A percentile compares a stretch with the other conserved stretches of the same genome.
phyloP scores from a whole-genome alignment of 2,797 vertebrate genomes.

The Melanotaenia trifasciata region DNA sequence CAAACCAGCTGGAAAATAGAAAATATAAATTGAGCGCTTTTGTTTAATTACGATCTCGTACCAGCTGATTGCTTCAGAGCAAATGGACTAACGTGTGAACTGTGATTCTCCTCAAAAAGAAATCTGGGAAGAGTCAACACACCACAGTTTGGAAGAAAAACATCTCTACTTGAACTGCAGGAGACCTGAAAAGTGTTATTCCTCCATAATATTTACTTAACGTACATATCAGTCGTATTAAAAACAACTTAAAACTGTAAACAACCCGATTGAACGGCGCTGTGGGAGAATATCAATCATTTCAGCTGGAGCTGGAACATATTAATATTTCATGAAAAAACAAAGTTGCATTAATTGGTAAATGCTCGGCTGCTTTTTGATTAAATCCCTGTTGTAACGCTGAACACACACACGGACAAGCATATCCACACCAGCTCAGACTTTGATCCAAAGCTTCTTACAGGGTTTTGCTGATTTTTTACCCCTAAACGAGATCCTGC shows the following conservation, averaged over 20 bases:
- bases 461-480: conserved; percentile 63
- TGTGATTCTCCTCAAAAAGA: too few relatives aligned
- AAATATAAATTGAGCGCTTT: too few relatives aligned
- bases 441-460: conserved; percentile 79
- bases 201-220: conserved; percentile 44
- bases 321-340: conserved; percentile 65
- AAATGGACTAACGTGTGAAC: too few relatives aligned
- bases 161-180: conserved; percentile 17
- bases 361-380: conserved; percentile 54
- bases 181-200: conserved; percentile 13
- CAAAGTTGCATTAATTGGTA: conserved; percentile 60
- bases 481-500: conserved; percentile 51
- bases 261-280: conserved; percentile 41
- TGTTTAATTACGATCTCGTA: too few relatives aligned
- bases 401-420: conserved; percentile 32
- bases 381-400: conserved; percentile 59
- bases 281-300: conserved; percentile 56
- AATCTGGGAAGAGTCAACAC: not conserved
- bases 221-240: conserved; percentile 38
- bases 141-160: conserved; percentile 14
- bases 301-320: conserved; percentile 43
- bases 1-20: too few relatives aligned
- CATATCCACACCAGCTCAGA: conserved; percentile 52
- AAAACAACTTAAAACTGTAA: conserved; percentile 50
- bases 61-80: too few relatives aligned